A percentile compares a stretch with the other conserved stretches of the same genome.
These are phyloP conservation scores for Tragulus kanchil DNA, from an alignment of 2,113 vertebrate genomes.

Conservation along the genomic window DNA sequence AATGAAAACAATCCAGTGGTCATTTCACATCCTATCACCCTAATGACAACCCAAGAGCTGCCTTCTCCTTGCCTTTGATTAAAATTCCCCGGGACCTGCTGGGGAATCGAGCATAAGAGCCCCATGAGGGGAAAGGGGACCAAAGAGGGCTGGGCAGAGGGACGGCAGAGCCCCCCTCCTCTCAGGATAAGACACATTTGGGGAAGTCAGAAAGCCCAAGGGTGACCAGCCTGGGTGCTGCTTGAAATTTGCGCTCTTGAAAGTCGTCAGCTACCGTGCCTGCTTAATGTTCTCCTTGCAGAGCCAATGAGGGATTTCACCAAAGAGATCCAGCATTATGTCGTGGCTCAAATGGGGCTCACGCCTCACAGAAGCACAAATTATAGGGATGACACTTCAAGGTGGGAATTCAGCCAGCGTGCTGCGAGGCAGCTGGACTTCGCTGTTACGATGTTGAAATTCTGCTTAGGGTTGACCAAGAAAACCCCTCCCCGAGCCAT, in stretches of 20 bases:
- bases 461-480: not conserved
- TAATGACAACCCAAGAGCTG: constrained; percentile 43
- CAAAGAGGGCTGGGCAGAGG: not conserved
- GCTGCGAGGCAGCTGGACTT: not conserved
- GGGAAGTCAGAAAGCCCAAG: not conserved
- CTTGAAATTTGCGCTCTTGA: not conserved
- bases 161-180: not conserved
- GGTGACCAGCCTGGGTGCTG: not conserved
- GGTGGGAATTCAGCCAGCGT: not conserved
- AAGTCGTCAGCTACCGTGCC: not conserved
- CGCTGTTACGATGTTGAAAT: not conserved
- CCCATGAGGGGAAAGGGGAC: not conserved
- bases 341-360: not conserved
- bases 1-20: constrained; percentile 75
- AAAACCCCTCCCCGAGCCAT: not conserved
- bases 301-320: not conserved
- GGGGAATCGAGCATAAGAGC: not conserved
- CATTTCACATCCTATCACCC: constrained; percentile 63
- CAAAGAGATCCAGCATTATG: not conserved
- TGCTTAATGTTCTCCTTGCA: not conserved
- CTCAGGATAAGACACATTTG: not conserved
- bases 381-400: not conserved
- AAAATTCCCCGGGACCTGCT: not conserved
- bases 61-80: constrained; percentile 41
- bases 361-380: not conserved